Conservation (phyloP, 2,797 vertebrate species). For the Tarsius wallacei region DNA sequence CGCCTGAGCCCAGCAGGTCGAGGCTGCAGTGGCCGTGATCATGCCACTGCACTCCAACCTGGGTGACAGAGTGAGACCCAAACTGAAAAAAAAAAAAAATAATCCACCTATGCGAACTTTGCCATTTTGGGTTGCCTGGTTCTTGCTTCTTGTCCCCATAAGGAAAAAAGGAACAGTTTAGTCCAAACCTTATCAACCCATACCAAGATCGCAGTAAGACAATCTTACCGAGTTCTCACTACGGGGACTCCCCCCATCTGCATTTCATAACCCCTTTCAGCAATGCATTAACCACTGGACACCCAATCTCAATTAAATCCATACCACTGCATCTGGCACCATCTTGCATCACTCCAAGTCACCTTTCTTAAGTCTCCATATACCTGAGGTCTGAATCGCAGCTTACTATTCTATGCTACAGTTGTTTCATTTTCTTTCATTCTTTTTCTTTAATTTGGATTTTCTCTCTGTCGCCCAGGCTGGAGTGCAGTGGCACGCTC, state of each 20-base stretch:
- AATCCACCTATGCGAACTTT: background rate
- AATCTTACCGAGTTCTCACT: background rate
- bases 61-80: background rate
- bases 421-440: background rate
- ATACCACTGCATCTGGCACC: background rate
- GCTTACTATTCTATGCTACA: background rate
- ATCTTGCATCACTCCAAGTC: background rate
- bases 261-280: background rate
- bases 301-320: background rate
- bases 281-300: background rate
- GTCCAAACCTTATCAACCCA: background rate
- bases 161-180: conserved; percentile 9
- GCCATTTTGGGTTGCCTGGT: background rate
- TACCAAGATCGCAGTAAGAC: background rate
- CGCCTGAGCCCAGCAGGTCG: background rate
- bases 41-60: background rate
- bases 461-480: too few relatives aligned
- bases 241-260: background rate
- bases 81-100: background rate
- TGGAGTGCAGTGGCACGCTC: too few relatives aligned
- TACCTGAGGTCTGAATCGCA: background rate
- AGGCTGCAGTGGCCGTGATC: background rate
- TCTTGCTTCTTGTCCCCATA: background rate
- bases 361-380: background rate
- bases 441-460: too few relatives aligned